phyloP scores from a whole-genome alignment of 2,888 invertebrate genomes.

The Polydesmus complanatus region DNA sequence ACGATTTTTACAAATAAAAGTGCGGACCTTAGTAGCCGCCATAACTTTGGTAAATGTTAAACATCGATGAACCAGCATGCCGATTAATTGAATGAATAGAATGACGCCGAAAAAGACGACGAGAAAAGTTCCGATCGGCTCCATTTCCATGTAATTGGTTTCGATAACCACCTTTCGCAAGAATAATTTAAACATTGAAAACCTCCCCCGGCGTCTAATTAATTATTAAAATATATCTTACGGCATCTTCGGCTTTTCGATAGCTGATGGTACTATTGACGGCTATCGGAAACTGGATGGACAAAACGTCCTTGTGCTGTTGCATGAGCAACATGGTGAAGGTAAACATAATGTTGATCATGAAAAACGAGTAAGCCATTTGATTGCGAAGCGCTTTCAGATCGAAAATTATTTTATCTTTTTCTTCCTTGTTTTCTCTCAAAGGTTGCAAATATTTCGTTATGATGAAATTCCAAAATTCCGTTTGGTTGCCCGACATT shows the following conservation, averaged over 20 bases:
- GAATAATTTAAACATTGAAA: too few relatives aligned
- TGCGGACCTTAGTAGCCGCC: background rate
- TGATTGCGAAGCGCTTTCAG: constrained; percentile 37
- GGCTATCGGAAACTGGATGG: constrained; percentile 44
- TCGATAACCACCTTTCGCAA: background rate
- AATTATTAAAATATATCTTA: too few relatives aligned
- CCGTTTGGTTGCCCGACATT: background rate
- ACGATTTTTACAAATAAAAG: background rate
- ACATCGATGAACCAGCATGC: background rate
- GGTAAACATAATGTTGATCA: constrained; percentile 43
- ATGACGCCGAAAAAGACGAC: background rate
- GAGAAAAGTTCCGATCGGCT: background rate
- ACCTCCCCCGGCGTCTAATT: too few relatives aligned
- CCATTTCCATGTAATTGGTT: background rate
- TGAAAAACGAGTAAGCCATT: constrained; percentile 36
- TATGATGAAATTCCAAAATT: constrained; percentile 39
- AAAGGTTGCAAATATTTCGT: constrained; percentile 38
- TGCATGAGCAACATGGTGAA: constrained; percentile 41
- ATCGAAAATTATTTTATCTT: constrained; percentile 23
- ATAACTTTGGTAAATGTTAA: background rate
- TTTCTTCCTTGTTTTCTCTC: constrained; percentile 28
- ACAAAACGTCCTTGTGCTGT: constrained; percentile 36
- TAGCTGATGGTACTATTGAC: constrained; percentile 26
- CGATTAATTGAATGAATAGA: background rate
- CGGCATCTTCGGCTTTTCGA: background rate